These are phyloP conservation scores for Parauchenoglanis ngamensis DNA, from an alignment of 2,797 vertebrate genomes.

Conservation along the genomic window DNA sequence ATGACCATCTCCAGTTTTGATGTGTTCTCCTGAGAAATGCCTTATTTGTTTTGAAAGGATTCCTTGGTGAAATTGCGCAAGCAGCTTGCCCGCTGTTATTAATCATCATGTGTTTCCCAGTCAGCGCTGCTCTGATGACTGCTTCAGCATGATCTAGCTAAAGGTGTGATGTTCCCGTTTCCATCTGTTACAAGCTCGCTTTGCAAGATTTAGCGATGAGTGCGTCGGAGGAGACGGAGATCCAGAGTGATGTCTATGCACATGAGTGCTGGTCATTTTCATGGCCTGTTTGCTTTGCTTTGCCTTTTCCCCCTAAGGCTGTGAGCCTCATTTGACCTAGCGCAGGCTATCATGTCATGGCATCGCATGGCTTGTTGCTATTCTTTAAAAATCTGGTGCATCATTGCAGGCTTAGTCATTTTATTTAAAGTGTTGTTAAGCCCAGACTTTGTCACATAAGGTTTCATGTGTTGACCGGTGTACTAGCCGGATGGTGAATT, in stretches of 20 bases:
- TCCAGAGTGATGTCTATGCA: conserved; percentile 17
- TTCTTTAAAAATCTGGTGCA: conserved; percentile 13
- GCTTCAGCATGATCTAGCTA: conserved; percentile 33
- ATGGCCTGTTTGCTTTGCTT: conserved; percentile 42
- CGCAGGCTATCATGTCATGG: conserved; percentile 2
- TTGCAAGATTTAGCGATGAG: not conserved
- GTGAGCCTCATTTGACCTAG: conserved; percentile 41
- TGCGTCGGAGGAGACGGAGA: not conserved
- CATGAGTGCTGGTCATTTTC: conserved; percentile 34
- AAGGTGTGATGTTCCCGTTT: conserved; percentile 47
- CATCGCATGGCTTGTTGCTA: not conserved
- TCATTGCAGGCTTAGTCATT: conserved; percentile 44
- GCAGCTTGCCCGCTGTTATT: conserved; percentile 19
- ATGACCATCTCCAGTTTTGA: not conserved
- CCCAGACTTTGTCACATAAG: conserved; percentile 34
- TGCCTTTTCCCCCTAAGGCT: conserved; percentile 14
- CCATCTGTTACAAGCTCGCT: not conserved
- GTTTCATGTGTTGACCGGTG: not conserved
- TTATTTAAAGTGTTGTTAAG: conserved; percentile 45
- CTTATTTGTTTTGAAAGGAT: conserved; percentile 22
- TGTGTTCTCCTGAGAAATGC: not conserved
- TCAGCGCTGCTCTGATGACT: conserved; percentile 27
- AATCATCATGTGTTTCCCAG: conserved; percentile 34
- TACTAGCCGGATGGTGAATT: not conserved
- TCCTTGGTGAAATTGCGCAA: conserved; percentile 10